Percentiles rank a stretch among this genome's conserved stretches.
Evolutionary conservation across 2,113 vertebrate species (phyloP).

Genomic region (Neotragus pygmaeus): DNA sequence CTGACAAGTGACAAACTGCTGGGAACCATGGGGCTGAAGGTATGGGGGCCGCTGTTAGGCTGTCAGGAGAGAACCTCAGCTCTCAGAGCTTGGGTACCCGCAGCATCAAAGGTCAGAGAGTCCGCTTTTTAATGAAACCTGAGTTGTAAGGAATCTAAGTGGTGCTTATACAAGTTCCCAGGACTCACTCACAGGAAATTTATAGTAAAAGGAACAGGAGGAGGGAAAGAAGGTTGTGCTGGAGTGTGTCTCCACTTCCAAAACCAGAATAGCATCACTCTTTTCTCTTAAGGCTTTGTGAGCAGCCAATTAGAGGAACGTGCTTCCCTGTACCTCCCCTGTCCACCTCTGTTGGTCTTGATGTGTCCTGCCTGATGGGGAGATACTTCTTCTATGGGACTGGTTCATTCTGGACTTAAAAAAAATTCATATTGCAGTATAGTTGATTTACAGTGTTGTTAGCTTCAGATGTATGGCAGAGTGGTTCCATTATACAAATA

Average conservation of each 20-base stretch:
- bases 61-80: not conserved
- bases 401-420: not conserved
- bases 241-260: not conserved
- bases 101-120: not conserved
- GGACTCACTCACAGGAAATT: not conserved
- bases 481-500: not conserved
- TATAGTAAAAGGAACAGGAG: not conserved
- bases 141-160: constrained; percentile 37
- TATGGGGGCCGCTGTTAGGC: constrained; percentile 32
- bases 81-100: not conserved
- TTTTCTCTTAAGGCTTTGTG: not conserved
- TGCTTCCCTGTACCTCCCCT: not conserved
- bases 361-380: not conserved
- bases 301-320: rapidly evolving
- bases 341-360: not conserved
- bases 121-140: constrained; percentile 27
- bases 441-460: not conserved
- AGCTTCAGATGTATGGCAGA: not conserved
- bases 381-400: not conserved
- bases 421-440: not conserved
- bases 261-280: not conserved
- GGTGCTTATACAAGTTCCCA: constrained; percentile 22
- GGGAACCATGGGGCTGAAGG: constrained; percentile 24
- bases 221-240: not conserved
- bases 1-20: constrained; percentile 55